These are phyloP conservation scores for Helostoma temminkii DNA, from an alignment of 2,797 vertebrate species.

Conservation along the genomic window DNA sequence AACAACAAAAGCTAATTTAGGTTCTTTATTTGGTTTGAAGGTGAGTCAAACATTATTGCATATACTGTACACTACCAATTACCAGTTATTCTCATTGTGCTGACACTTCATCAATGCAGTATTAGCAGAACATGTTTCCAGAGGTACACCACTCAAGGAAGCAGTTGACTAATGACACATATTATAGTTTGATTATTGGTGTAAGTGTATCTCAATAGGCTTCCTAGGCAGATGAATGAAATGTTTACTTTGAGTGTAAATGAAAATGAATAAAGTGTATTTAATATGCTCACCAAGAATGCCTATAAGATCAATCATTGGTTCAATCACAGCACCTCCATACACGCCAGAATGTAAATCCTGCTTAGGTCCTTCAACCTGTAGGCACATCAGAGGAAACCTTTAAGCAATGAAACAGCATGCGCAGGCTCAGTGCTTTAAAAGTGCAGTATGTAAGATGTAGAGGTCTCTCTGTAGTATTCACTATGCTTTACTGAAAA, in stretches of 20 bases:
- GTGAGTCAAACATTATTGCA: too few relatives aligned
- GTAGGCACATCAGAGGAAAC: slow-evolving; percentile 25
- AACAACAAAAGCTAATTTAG: too few relatives aligned
- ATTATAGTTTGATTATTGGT: not conserved
- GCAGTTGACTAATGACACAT: not conserved
- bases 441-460: too few relatives aligned
- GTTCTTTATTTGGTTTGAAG: too few relatives aligned
- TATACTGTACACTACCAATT: too few relatives aligned
- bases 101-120: not conserved
- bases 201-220: too few relatives aligned
- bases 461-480: too few relatives aligned
- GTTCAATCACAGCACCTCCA: slow-evolving; percentile 91
- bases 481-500: too few relatives aligned
- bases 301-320: slow-evolving; percentile 90
- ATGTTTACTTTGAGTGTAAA: not conserved
- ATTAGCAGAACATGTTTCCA: not conserved
- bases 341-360: slow-evolving; percentile 94
- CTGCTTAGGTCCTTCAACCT: slow-evolving; percentile 90
- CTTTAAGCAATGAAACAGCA: not conserved
- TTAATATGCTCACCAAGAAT: slow-evolving; percentile 86
- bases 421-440: too few relatives aligned
- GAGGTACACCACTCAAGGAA: not conserved
- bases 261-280: not conserved
- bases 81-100: not conserved
- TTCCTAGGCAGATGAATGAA: not conserved